Evolutionary conservation across 2,888 invertebrate genomes (phyloP).

Genomic region (Calameuta idolon): DNA sequence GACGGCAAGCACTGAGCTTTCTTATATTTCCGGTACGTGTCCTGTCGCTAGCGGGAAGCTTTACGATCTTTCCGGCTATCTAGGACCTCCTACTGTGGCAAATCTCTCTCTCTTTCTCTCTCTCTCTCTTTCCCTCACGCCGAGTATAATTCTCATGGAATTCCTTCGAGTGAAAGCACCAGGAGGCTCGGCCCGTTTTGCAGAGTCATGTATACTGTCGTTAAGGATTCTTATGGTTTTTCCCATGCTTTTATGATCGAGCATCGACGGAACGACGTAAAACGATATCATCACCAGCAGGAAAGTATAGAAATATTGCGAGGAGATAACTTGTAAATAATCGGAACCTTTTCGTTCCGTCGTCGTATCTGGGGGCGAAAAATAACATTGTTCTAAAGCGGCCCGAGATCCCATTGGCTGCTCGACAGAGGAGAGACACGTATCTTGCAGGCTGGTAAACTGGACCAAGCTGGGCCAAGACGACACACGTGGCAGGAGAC

Average conservation of each 20-base stretch:
- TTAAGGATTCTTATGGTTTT: too few relatives aligned
- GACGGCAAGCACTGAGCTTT: too few relatives aligned
- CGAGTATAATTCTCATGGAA: background rate
- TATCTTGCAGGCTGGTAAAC: background rate
- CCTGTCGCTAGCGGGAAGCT: background rate
- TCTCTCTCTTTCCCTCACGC: background rate
- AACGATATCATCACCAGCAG: too few relatives aligned
- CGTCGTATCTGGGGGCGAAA: too few relatives aligned
- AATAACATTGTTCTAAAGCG: constrained; percentile 9
- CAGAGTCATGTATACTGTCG: too few relatives aligned
- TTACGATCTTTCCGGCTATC: background rate
- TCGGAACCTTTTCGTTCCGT: too few relatives aligned
- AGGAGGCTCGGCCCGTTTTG: too few relatives aligned
- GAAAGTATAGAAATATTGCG: too few relatives aligned
- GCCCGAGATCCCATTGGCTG: constrained; percentile 14
- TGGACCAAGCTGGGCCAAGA: constrained; percentile 24
- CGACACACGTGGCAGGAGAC: constrained; percentile 16
- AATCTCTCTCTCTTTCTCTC: background rate
- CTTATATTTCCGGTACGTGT: background rate
- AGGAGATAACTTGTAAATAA: too few relatives aligned
- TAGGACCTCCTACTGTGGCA: background rate
- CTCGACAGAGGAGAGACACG: constrained; percentile 7
- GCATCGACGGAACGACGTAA: too few relatives aligned
- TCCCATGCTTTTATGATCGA: too few relatives aligned
- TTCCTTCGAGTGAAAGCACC: too few relatives aligned